These are phyloP conservation scores for Lumbricus terrestris DNA, from an alignment of 2,888 invertebrate genomes.

Conservation along the genomic window DNA sequence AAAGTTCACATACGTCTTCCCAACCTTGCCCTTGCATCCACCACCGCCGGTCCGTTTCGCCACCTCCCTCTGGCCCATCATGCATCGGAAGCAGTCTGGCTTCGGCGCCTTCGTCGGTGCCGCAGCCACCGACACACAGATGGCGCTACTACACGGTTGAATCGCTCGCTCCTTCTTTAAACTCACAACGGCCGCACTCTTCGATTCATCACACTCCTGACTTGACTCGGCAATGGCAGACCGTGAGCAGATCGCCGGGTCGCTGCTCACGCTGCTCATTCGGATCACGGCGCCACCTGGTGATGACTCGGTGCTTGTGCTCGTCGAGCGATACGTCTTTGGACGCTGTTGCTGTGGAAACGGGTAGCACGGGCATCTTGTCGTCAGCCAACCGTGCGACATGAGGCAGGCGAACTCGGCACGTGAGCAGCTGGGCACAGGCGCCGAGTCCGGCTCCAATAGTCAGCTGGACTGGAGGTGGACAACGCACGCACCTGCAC, in stretches of 20 bases:
- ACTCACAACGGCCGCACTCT: background rate
- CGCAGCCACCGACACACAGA: background rate
- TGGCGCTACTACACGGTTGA: background rate
- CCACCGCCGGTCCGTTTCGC: background rate
- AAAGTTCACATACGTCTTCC: background rate
- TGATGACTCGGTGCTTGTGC: constrained; percentile 14
- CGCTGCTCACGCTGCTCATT: background rate
- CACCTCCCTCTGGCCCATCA: background rate
- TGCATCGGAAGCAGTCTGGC: constrained; percentile 12
- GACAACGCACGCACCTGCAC: constrained; percentile 86
- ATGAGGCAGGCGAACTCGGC: background rate
- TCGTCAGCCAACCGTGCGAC: constrained; percentile 6
- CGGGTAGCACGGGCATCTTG: constrained; percentile 8
- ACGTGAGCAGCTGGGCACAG: background rate
- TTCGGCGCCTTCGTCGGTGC: background rate
- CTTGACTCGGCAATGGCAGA: background rate
- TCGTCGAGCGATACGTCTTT: constrained; percentile 13
- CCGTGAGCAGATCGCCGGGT: background rate
- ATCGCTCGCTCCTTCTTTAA: background rate
- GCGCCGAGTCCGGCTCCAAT: constrained; percentile 11
- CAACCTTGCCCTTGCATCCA: background rate
- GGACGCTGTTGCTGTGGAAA: constrained; percentile 3
- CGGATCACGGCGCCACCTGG: background rate
- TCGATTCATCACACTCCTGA: background rate
- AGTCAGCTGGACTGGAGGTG: constrained; percentile 39